Evolutionary conservation across 1,140 invertebrate genomes (phyloP), one percentile per base, ranked within the genome.

Genomic region (Trypoxylus dichotomus): DNA sequence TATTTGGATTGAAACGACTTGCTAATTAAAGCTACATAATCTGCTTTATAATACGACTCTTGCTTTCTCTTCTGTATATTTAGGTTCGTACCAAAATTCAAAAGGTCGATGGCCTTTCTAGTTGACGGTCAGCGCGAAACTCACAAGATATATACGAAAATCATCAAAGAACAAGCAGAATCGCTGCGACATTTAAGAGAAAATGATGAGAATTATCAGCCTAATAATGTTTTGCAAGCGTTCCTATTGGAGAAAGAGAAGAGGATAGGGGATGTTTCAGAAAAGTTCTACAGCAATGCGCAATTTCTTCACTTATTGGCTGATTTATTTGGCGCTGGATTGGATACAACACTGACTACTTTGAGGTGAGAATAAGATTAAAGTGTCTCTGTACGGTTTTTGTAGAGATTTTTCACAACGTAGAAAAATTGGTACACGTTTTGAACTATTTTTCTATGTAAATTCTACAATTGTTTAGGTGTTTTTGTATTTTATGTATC

Each of bases 291-390:
- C 79, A 90, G 85, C 24, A 88, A 91, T 73, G 86, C 89, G 41
- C 95, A 97, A 82, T 86, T 95, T 82, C 86, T 91, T 81, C 94
- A 94, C 86, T 87, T 96, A 15, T 83, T 96, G 32, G 93, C 93
- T 2, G 96, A 98, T 86, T 87, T 98, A 76, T 96, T 96, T 83
- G 94, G 96, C 0, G 96, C 95, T 75, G 95, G 95, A 0, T 90
- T 95, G n/a, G 97, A 98, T 84, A 98, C 97, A 0, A 95, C 96
- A 0, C 86, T 96, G 25, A 92, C 94, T 0, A 95, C 96, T 0
- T 83, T 98, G 10, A 78, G 83, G 85, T 85, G 79, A 41, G 24
- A 25, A n/a, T n/a, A n/a, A n/a, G n/a, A n/a, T n/a, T n/a, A n/a
- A n/a, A n/a, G n/a, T n/a, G n/a, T n/a, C n/a, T n/a, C n/a, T n/a